A percentile compares a stretch with the other conserved stretches of the same genome.
Conservation (phyloP, 2,888 invertebrate genomes). For the Branchipolynoe longqiensis region DNA sequence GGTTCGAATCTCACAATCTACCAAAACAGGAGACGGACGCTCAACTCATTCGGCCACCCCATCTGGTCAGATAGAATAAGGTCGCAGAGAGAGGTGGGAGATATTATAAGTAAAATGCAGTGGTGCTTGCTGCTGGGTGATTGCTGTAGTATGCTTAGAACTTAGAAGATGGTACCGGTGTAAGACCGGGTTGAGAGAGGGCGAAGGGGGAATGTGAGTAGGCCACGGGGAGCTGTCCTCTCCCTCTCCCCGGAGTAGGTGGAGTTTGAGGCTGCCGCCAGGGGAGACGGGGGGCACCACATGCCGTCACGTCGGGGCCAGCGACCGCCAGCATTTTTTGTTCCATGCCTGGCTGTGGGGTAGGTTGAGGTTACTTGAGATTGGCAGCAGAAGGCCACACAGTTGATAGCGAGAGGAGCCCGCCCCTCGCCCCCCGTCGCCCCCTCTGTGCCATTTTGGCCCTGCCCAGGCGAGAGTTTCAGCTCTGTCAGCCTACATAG, state of each 20-base stretch:
- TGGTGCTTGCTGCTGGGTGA: too few relatives aligned
- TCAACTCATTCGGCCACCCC: too few relatives aligned
- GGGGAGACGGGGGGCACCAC: constrained; percentile 28
- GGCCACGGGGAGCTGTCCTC: background rate
- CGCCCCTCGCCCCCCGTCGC: constrained; percentile 31
- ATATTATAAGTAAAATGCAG: too few relatives aligned
- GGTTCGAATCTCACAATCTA: too few relatives aligned
- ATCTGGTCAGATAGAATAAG: too few relatives aligned
- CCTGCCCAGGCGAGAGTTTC: constrained; percentile 29
- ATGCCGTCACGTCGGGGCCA: constrained; percentile 56
- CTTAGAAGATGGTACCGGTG: too few relatives aligned
- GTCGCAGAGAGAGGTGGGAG: too few relatives aligned
- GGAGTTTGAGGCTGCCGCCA: background rate
- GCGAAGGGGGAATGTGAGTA: background rate
- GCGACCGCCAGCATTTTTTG: background rate
- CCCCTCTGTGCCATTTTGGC: too few relatives aligned
- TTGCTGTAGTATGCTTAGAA: too few relatives aligned
- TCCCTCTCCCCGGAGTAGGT: background rate
- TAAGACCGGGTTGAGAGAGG: background rate
- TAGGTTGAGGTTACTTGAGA: constrained; percentile 51
- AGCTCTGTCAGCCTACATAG: constrained; percentile 56
- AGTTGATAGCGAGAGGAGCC: constrained; percentile 50
- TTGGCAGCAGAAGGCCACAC: constrained; percentile 34
- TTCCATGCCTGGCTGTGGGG: constrained; percentile 9
- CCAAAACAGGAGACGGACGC: too few relatives aligned